Percentiles rank a stretch among this genome's conserved stretches.
phyloP scores from a whole-genome alignment of 2,888 invertebrate species.

The Emmelina monodactyla region DNA sequence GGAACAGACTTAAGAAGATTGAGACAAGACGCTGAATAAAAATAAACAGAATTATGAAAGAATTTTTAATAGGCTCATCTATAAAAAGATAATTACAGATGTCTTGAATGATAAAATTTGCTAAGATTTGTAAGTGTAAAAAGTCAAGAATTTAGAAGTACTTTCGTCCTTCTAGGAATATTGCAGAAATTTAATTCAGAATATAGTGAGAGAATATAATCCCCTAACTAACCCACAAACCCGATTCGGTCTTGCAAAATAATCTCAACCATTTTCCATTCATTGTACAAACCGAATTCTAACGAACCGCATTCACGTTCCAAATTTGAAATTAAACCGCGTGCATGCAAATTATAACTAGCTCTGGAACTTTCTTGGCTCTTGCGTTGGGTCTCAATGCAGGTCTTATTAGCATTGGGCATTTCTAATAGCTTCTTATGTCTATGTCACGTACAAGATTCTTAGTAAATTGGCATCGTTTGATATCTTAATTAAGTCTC shows the following conservation, averaged over 20 bases:
- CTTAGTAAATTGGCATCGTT: slow-evolving; percentile 58
- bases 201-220: no score
- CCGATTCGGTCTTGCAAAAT: background rate
- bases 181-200: background rate
- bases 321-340: slow-evolving; percentile 31
- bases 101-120: background rate
- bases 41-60: background rate
- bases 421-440: slow-evolving; percentile 34
- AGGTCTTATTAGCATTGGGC: slow-evolving; percentile 20
- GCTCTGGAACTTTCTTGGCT: slow-evolving; percentile 16
- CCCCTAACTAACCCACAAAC: background rate
- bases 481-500: slow-evolving; percentile 57
- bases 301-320: slow-evolving; percentile 22
- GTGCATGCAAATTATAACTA: slow-evolving; percentile 35
- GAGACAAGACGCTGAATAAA: background rate
- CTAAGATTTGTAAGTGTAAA: background rate
- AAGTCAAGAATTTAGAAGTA: background rate
- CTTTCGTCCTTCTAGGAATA: background rate
- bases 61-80: background rate
- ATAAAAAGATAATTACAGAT: background rate
- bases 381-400: slow-evolving; percentile 1
- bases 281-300: slow-evolving; percentile 18
- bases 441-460: slow-evolving; percentile 41
- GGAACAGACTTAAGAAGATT: background rate
- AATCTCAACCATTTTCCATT: slow-evolving; percentile 2